Evolutionary conservation across 2,797 vertebrate genomes (phyloP).

Genomic region (Sparus aurata): DNA sequence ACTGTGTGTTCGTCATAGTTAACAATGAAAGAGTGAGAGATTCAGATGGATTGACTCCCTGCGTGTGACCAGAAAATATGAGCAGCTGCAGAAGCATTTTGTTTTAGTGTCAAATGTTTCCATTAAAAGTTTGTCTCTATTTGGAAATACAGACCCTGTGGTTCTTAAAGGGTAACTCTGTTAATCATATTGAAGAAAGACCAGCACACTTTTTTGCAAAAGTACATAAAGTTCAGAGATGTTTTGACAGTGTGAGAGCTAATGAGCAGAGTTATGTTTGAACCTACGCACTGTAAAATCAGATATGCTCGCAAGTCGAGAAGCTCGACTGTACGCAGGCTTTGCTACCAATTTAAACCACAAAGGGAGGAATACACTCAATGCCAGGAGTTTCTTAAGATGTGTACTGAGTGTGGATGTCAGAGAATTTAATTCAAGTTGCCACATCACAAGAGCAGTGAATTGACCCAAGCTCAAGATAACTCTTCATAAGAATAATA

Average conservation of each 20-base stretch:
- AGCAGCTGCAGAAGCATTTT: conserved; percentile 17
- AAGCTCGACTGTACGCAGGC: background rate
- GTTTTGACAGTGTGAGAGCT: conserved; percentile 48
- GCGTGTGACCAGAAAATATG: conserved; percentile 25
- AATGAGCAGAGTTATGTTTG: conserved; percentile 50
- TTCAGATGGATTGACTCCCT: conserved; percentile 30
- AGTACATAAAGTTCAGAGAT: conserved; percentile 23
- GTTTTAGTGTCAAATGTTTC: conserved; percentile 23
- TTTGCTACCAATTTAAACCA: conserved; percentile 30
- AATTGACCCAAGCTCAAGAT: conserved; percentile 11
- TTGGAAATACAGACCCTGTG: background rate
- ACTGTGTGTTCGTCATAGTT: conserved; percentile 35
- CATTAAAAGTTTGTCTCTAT: background rate
- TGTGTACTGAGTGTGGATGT: conserved; percentile 9
- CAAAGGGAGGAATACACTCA: conserved; percentile 14
- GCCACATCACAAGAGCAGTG: background rate
- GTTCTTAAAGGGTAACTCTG: conserved; percentile 11
- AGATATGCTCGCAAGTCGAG: conserved; percentile 13
- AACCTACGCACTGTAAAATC: conserved; percentile 41
- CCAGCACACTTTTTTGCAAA: conserved; percentile 1
- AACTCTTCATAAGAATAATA: conserved; percentile 1
- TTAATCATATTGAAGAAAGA: conserved; percentile 26
- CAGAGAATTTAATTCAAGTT: conserved; percentile 14
- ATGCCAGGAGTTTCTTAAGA: conserved; percentile 23
- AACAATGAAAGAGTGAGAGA: conserved; percentile 22